Evolutionary conservation across 1,140 invertebrate genomes (phyloP).

Genomic region (Phthorimaea operculella): DNA sequence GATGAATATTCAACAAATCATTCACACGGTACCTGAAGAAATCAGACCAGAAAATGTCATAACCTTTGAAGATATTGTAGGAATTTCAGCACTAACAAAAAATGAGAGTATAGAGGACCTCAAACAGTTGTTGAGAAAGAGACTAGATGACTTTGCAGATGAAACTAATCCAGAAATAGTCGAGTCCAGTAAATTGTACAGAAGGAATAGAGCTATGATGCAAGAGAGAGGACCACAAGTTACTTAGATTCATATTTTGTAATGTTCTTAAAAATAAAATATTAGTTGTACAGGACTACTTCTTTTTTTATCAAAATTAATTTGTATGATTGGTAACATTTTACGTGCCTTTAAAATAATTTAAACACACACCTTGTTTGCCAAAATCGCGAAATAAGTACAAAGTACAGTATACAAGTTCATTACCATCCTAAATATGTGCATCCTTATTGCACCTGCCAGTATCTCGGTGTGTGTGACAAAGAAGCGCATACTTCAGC

Average conservation of each 20-base stretch:
- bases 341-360: too few species aligned
- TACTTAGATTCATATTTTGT: conserved; percentile 25
- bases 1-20: conserved; percentile 68
- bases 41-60: conserved; percentile 75
- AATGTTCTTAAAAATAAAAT: conserved; percentile 7
- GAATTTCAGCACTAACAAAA: conserved; percentile 71
- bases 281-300: background rate
- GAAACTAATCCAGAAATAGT: conserved; percentile 56
- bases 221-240: conserved; percentile 61
- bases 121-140: conserved; percentile 68
- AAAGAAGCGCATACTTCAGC: too few species aligned
- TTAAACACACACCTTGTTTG: too few species aligned
- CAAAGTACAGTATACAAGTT: too few species aligned
- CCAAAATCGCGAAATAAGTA: too few species aligned
- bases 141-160: conserved; percentile 68
- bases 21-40: conserved; percentile 71
- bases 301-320: too few species aligned
- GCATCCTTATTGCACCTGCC: too few species aligned
- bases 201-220: conserved; percentile 39
- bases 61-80: conserved; percentile 77
- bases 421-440: too few species aligned
- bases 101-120: conserved; percentile 64
- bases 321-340: too few species aligned
- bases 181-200: conserved; percentile 34
- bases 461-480: too few species aligned